Evolutionary conservation across 2,113 vertebrate genomes (phyloP), one percentile per base, ranked within the genome.

Genomic region (Miniopterus natalensis): DNA sequence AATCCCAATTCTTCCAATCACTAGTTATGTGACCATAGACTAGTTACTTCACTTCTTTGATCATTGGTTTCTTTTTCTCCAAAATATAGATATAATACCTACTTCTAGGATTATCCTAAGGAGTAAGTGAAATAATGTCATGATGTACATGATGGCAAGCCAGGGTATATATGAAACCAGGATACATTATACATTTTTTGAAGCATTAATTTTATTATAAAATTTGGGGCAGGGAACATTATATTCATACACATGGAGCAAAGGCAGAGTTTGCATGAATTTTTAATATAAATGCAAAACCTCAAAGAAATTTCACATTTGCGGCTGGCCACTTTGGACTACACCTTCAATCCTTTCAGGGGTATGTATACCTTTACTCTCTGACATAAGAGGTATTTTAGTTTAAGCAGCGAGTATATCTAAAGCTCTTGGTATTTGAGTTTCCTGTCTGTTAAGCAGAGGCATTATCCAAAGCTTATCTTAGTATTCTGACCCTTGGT

Each of bases 221-320:
- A 95, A 71, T 88, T 71, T 75, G n/a, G 13, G 31, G 21, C 42
- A 55, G 40, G 27, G 40, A 71, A 59, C 21, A 57, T 94, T 86
- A 0, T 93, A 42, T 81, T 84, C 88, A 88, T 88, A 83, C 40
- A 85, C 51, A 93, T 65, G 63, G 70, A 66, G 47, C 90, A 95
- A 85, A 85, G 27, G 47, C 47, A 93, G n/a, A 83, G 47, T 91
- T 91, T 81, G 11, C 14, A 25, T 95, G 53, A 92, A 47, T 47
- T 84, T 66, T 87, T 90, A 96, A 93, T 29, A 27, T 79, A 88
- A 94, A 66, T 74, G 29, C 45, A 88, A 84, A 94, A 73, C 40
- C 65, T 84, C 49, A 87, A 36, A 92, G 84, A 93, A 81, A 95
- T 86, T 83, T 84, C 42, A 89, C 36, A 75, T 88, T 89, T 31